These are phyloP conservation scores for Caranx ignobilis DNA, from an alignment of 2,113 vertebrate genomes.

Conservation along the genomic window DNA sequence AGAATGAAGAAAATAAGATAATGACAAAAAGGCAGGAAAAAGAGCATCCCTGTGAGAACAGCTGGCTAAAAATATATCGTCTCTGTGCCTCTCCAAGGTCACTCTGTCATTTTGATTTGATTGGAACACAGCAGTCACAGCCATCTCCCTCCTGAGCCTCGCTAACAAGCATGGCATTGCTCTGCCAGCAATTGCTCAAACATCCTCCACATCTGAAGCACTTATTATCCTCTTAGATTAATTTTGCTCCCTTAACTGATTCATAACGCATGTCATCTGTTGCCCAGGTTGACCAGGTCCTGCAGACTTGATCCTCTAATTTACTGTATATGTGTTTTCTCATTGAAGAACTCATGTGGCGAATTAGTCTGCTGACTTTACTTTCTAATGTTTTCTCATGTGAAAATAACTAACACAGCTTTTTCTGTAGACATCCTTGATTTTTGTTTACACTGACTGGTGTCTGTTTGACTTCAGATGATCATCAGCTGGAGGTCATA, in stretches of 20 bases:
- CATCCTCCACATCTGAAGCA: constrained; percentile 37
- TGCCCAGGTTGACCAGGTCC: constrained; percentile 1
- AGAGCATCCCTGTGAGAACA: constrained; percentile 61
- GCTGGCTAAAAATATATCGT: constrained; percentile 76
- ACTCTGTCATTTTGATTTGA: constrained; percentile 79
- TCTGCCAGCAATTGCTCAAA: constrained; percentile 36
- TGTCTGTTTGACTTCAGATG: constrained; percentile 36
- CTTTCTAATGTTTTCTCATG: neutral
- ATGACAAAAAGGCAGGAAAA: constrained; percentile 27
- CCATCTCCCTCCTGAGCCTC: constrained; percentile 66
- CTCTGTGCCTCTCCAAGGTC: constrained; percentile 72
- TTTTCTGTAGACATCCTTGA: constrained; percentile 3
- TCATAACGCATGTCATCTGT: neutral
- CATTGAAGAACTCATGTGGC: neutral
- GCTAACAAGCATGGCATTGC: constrained; percentile 68
- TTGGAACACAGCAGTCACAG: constrained; percentile 74
- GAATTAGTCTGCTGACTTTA: constrained; percentile 30
- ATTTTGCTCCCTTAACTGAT: constrained; percentile 23
- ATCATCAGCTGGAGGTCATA: constrained; percentile 59
- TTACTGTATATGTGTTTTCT: neutral
- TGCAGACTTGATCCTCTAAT: neutral
- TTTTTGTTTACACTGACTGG: constrained; percentile 55
- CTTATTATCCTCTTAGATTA: constrained; percentile 38
- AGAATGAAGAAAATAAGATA: constrained; percentile 24
- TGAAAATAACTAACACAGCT: neutral